Evolutionary conservation across 2,888 invertebrate species (phyloP).

Genomic region (Trichopria drosophilae): DNA sequence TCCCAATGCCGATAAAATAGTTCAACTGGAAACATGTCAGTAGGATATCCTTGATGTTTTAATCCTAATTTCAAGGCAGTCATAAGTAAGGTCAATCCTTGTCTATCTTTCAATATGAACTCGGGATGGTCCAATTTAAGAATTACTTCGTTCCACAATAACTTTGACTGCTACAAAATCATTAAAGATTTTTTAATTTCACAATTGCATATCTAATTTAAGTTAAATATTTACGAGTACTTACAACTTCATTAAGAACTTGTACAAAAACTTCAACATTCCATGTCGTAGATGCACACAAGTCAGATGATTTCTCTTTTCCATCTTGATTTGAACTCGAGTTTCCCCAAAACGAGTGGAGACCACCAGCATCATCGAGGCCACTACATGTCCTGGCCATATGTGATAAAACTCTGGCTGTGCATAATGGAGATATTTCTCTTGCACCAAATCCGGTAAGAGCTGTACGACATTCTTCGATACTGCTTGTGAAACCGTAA

Average conservation of each 20-base stretch:
- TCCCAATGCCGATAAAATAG: conserved; percentile 90
- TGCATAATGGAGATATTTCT: conserved; percentile 80
- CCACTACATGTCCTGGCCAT: conserved; percentile 85
- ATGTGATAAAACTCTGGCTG: conserved; percentile 82
- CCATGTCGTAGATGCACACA: conserved; percentile 69
- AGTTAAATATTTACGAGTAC: conserved; percentile 34
- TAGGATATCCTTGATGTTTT: conserved; percentile 72
- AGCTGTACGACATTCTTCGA: conserved; percentile 86
- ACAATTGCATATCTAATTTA: not conserved
- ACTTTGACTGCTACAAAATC: conserved; percentile 63
- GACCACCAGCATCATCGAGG: conserved; percentile 64
- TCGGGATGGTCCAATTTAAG: conserved; percentile 88
- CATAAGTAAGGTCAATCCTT: conserved; percentile 80
- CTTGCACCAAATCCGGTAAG: conserved; percentile 80
- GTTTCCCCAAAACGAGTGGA: conserved; percentile 63
- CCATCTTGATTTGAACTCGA: conserved; percentile 64
- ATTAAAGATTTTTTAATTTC: conserved; percentile 16
- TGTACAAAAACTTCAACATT: conserved; percentile 92
- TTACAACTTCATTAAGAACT: conserved; percentile 83
- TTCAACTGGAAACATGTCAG: conserved; percentile 82
- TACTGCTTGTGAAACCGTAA: conserved; percentile 80
- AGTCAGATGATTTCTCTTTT: conserved; percentile 52
- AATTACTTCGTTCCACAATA: conserved; percentile 93
- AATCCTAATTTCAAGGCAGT: conserved; percentile 81
- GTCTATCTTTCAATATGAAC: conserved; percentile 84